Evolutionary conservation across 2,888 invertebrate genomes (phyloP), one percentile per base, ranked within the genome.

Genomic region (Apeira syringaria): DNA sequence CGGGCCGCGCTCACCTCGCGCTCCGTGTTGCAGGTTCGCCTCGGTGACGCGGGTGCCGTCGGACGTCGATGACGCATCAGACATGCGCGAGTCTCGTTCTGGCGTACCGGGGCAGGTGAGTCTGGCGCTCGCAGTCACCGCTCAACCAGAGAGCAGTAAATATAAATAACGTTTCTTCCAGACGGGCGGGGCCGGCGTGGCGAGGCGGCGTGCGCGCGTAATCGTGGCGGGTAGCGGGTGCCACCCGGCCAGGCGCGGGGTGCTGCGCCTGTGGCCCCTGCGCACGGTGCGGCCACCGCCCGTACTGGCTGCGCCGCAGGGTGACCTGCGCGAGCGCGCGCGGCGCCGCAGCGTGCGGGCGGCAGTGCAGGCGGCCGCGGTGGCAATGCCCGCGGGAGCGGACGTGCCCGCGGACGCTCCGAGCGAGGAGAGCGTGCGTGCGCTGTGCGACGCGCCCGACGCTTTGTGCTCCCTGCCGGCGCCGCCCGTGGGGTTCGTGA

Each of bases 381-480:
- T n/a, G n/a, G n/a, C 15, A 4, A 15, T 4, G 44, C 20, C 22
- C 38, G 20, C 17, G 55, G 46, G 15, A 2, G 2, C 15, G n/a
- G n/a, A n/a, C 15, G 3, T 4, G 15, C 15, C 15, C 15, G 3
- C 15, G 15, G 3, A 15, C 30, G 48, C 47, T 27, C 64, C 64
- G 9, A 60, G 53, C 59, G 73, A 62, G 46, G 58, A 39, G 3
- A 46, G 48, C 20, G 65, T 76, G 48, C 79, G 80, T 45, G 72
- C 74, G 28, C 61, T 60, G 24, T 80, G 80, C 64, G 40, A 60
- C 28, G 52, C 66, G 24, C 74, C 65, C 11, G 20, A 2, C 9
- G 60, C 36, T 28, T 1, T 5, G 46, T 67, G 33, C 33, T 41
- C 17, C 41, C 56, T 45, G 50, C 50, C 49, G 10, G 53, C 61